Evolutionary conservation across 2,888 invertebrate genomes (phyloP).

Genomic region (Orchestes rusci): DNA sequence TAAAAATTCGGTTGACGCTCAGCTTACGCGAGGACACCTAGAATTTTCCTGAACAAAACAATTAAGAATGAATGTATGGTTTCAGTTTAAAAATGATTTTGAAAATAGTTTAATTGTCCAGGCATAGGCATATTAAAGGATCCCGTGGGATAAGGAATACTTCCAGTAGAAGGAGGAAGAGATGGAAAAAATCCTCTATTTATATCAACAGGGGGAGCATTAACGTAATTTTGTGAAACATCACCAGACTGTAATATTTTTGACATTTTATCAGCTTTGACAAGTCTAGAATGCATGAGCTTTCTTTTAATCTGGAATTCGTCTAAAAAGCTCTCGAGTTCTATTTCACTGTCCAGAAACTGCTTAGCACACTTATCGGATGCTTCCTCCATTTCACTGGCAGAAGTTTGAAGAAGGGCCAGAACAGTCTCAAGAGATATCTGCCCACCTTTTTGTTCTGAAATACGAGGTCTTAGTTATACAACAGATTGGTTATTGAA

Average conservation of each 20-base stretch:
- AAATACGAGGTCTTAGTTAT: slow-evolving; percentile 32
- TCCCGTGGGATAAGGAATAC: slow-evolving; percentile 63
- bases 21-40: too few species aligned
- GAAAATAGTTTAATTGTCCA: slow-evolving; percentile 40
- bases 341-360: slow-evolving; percentile 65
- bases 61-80: too few species aligned
- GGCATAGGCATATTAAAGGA: slow-evolving; percentile 75
- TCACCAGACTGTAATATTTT: slow-evolving; percentile 53
- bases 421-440: slow-evolving; percentile 80
- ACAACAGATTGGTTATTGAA: too few species aligned
- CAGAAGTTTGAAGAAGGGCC: slow-evolving; percentile 83
- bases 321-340: slow-evolving; percentile 78
- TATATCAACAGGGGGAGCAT: slow-evolving; percentile 40
- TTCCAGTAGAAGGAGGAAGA: slow-evolving; percentile 36
- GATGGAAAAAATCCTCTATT: slow-evolving; percentile 47
- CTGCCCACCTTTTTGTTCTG: slow-evolving; percentile 68
- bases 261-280: slow-evolving; percentile 90
- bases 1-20: too few species aligned
- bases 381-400: slow-evolving; percentile 88
- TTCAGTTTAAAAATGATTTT: slow-evolving; percentile 38
- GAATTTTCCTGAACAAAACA: too few species aligned
- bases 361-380: slow-evolving; percentile 78
- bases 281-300: slow-evolving; percentile 71
- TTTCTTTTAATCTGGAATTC: slow-evolving; percentile 72
- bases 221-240: slow-evolving; percentile 39